Base-by-base conservation (phyloP, 2,113 vertebrate species). In the Labeo rohita region DNA sequence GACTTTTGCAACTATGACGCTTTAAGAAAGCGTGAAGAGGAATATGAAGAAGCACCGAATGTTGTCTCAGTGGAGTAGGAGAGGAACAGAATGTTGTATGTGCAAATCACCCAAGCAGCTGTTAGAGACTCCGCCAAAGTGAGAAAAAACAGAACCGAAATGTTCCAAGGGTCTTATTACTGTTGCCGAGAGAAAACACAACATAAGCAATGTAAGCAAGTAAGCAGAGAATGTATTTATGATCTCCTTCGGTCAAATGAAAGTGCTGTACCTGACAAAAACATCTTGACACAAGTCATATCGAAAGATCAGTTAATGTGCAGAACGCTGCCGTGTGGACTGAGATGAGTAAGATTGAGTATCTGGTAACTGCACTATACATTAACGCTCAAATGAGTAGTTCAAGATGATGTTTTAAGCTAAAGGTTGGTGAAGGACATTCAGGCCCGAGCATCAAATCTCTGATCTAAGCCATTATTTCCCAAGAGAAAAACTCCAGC, bases 41-140 rank as follows among this genome's bases (percentile, higher is more conserved):
- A 85, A 47, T 45, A 78, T 76, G 52, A 81, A 86, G 59, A n/a
- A 43, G 65, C 68, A 50, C 52, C 59, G 72, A 89, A 82, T 72
- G 45, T 80, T 63, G 56, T 72, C 52, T 89, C 78, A 70, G 15
- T 77, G 85, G 83, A 59, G 74, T 52, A 87, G 59, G 63, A 49
- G 23, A 78, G 18, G 83, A 85, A 89, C 85, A 89, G 63, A 87
- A 87, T 85, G 88, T 84, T 80, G 84, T 73, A 54, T 84, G 85
- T 72, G 70, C 72, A 65, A 85, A 63, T 82, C 52, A 39, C 61
- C 50, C 50, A 74, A 87, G 63, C 88, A 87, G 85, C 85, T 89
- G 85, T 78, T 80, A 77, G 82, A 87, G 82, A 85, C 84, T 86
- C 81, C 34, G 73, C 70, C 78, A 82, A 87, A 75, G 43, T 73